Base-by-base conservation (phyloP, 2,113 vertebrate species). In the Eretmochelys imbricata region DNA sequence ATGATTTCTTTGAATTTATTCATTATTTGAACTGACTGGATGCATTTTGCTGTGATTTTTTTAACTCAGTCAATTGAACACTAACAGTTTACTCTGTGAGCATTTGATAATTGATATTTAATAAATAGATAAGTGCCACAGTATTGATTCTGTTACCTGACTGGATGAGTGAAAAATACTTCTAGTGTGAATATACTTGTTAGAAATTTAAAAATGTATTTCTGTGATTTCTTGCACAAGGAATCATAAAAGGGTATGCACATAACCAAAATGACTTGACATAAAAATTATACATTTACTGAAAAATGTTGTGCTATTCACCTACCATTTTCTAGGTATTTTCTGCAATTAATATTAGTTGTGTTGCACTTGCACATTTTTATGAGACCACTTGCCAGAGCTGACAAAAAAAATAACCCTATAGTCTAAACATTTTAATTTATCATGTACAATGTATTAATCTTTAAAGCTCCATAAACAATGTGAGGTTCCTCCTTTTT, bases 1-100 rank as follows among this genome's bases (percentile, higher is more conserved):
- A 50, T 72, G 62, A 93, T 91, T 94, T 84, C 25, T 89, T 35
- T 86, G 31, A 85, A 54, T 88, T 82, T 84, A 75, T 89, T 94
- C 1, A 65, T 91, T 90, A 69, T 90, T 94, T 92, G 19, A 51
- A 49, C 27, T 51, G 51, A 25, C 87, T 90, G 90, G 1, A 35
- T 85, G 11, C 4, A 25, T 1, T 0, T 76, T 46, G 75, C 24
- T 42, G 10, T 42, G 22, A 27, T 25, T 46, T 79, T 90, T 90
- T 87, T 59, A 69, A 82, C 9, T 76, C 53, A 55, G 48, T 54
- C 27, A 55, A 75, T 22, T 0, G 5, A n/a, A 1, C 4, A 19
- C 14, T 0, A 85, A 2, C 8, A 53, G 6, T 50, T 81, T 5
- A 22, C 6, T 80, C 89, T 76, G 72, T 57, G 6, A 84, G 12